Conservation (phyloP, 2,888 invertebrate genomes). For the Euphydryas editha region DNA sequence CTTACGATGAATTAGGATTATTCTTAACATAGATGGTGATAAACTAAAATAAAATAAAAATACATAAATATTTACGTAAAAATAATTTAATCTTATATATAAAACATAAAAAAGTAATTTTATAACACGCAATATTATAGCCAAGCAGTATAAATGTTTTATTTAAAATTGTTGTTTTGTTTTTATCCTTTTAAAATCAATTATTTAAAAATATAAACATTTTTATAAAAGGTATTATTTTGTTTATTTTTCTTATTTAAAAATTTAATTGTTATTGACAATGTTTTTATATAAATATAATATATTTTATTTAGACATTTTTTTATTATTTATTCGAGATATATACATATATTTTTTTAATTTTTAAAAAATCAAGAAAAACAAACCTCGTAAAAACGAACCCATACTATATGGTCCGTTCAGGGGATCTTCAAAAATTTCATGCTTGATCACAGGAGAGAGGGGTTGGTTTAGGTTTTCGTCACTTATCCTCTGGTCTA, state of each 20-base stretch:
- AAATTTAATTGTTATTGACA: background rate
- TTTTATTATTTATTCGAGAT: background rate
- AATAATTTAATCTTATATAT: too few relatives aligned
- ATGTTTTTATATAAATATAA: background rate
- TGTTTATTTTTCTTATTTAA: background rate
- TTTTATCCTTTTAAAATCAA: conserved; percentile 18
- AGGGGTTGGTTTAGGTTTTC: too few relatives aligned
- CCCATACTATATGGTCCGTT: too few relatives aligned
- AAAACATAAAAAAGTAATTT: background rate
- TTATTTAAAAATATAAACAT: background rate
- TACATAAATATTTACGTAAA: background rate
- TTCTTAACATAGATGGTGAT: background rate
- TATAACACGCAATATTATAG: conserved; percentile 1
- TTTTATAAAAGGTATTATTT: background rate
- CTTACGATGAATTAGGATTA: background rate
- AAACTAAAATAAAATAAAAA: background rate
- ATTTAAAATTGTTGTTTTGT: conserved; percentile 26
- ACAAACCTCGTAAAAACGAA: too few relatives aligned
- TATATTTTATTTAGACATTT: background rate
- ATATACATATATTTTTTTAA: too few relatives aligned
- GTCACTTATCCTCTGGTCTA: too few relatives aligned
- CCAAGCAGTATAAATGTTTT: conserved; percentile 20
- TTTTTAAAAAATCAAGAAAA: too few relatives aligned
- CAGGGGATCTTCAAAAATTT: too few relatives aligned
- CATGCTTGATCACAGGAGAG: too few relatives aligned